These are phyloP conservation scores for Heliothis peltigera DNA, from an alignment of 2,888 invertebrate genomes.

Conservation along the genomic window DNA sequence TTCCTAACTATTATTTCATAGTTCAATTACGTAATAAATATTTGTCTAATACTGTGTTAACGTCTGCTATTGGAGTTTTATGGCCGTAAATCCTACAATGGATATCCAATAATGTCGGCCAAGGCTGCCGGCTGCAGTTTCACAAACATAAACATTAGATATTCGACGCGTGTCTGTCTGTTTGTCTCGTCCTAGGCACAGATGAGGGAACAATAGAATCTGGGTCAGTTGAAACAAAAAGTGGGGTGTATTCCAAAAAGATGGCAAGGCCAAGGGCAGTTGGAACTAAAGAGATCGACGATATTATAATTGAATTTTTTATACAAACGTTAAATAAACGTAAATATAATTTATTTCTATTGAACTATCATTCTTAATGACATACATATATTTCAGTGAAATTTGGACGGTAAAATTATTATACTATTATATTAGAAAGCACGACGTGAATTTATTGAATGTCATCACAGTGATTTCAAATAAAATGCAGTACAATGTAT, in stretches of 20 bases:
- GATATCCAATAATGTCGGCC: constrained; percentile 76
- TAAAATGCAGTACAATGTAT: too few species aligned
- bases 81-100: constrained; percentile 60
- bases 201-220: constrained; percentile 74
- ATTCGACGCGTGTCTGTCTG: constrained; percentile 75
- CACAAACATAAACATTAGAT: constrained; percentile 80
- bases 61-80: constrained; percentile 32
- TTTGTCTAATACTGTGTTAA: constrained; percentile 36
- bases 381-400: too few species aligned
- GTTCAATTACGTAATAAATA: constrained; percentile 21
- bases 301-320: too few species aligned
- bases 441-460: too few species aligned
- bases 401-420: too few species aligned
- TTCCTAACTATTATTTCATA: background rate
- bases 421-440: too few species aligned
- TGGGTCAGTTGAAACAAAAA: constrained; percentile 55
- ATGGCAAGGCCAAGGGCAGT: constrained; percentile 1
- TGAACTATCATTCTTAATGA: too few species aligned
- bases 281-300: background rate
- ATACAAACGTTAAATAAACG: too few species aligned
- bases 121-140: constrained; percentile 78
- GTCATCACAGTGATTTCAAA: too few species aligned
- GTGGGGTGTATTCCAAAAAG: constrained; percentile 8
- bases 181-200: constrained; percentile 63
- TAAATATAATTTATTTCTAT: too few species aligned